Evolutionary conservation across 2,113 vertebrate genomes (phyloP), one percentile per base, ranked within the genome.

Genomic region (Myanophis thanlyinensis): DNA sequence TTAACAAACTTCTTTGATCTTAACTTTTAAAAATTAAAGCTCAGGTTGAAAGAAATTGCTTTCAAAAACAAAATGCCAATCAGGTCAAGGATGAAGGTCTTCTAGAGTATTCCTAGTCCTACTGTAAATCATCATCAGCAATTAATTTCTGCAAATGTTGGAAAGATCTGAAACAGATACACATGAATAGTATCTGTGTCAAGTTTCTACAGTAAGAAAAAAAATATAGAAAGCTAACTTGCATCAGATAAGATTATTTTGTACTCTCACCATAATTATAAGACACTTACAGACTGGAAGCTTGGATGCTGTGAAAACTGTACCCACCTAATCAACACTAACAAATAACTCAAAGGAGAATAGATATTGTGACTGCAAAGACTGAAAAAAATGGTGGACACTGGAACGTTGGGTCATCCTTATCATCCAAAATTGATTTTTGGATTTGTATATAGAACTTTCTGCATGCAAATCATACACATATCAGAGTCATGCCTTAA

Each of bases 1-100:
- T 97, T 97, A 96, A 89, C 67, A 96, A 94, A 88, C 88, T 95
- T 97, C 91, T 90, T 95, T 95, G 93, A 96, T 96, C 96, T 90
- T 92, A 97, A 97, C 92, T 96, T 90, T 35, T 52, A 89, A 46
- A 59, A 52, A 8, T 7, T 25, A 62, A 10, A 27, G 48, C 25
- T 56, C 30, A 10, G 40, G 30, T 51, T 12, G 13, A 87, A 56
- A 84, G 3, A 92, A 89, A 95, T 93, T 35, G 27, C 85, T 94
- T 94, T 18, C 35, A 44, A 80, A 44, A 80, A 80, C 18, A 44
- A 80, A 80, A 44, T 40, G 20, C 9, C 25, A 35, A 20, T 47
- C 7, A 15, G 4, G 62, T 92, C 54, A 44, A 73, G 20, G 12
- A 67, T 44, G 85, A 48, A 47, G 20, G 27, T 92, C 5, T n/a